Conservation (phyloP, 2,888 invertebrate species). For the Nipponacmea schrenckii region DNA sequence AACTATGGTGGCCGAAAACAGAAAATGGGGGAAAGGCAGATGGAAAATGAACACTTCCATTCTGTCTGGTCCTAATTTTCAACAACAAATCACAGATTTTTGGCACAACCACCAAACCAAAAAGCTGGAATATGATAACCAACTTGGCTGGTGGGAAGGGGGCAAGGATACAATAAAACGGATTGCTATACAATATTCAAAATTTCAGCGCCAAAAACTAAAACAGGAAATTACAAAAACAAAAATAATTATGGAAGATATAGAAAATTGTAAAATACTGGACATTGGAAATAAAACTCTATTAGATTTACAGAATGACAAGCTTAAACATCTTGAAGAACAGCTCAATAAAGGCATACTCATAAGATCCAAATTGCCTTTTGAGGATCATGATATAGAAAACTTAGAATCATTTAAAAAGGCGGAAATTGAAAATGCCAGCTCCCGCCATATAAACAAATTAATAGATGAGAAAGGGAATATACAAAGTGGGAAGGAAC, state of each 20-base stretch:
- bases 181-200: neutral
- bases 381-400: neutral
- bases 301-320: no score
- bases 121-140: neutral
- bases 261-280: neutral
- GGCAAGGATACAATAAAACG: neutral
- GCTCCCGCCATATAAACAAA: neutral
- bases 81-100: neutral
- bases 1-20: neutral
- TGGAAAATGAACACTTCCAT: neutral
- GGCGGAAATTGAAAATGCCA: neutral
- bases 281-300: no score
- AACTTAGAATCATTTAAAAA: neutral
- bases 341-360: neutral
- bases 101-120: neutral
- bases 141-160: neutral
- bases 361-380: neutral
- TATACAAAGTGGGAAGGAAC: neutral
- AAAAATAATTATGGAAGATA: neutral
- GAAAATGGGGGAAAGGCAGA: neutral
- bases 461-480: neutral
- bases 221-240: neutral
- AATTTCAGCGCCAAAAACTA: neutral
- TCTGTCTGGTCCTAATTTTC: neutral
- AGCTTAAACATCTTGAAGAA: neutral